A percentile compares a stretch with the other conserved stretches of the same genome.
Evolutionary conservation across 92 coral and sea anemone genomes (phyloP).

Genomic region (Plumapathes pennacea): DNA sequence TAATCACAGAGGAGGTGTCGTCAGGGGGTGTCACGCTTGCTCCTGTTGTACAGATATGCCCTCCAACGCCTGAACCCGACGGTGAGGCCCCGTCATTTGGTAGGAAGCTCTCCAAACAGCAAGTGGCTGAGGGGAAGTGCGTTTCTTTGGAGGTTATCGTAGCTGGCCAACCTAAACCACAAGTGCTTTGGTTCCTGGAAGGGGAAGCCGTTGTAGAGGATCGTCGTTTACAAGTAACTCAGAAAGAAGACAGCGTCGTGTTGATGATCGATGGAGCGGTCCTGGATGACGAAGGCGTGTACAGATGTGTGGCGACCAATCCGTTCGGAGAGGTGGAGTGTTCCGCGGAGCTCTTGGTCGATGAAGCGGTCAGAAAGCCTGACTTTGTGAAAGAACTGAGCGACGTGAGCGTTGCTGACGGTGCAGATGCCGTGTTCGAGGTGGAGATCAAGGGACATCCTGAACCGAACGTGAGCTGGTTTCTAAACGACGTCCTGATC

Average conservation of each 20-base stretch:
- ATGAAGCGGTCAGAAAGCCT: constrained; percentile 66
- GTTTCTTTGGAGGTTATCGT: constrained; percentile 77
- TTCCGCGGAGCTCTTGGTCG: constrained; percentile 72
- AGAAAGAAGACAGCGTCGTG: constrained; percentile 49
- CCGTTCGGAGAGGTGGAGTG: constrained; percentile 60
- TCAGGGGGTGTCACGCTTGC: constrained; percentile 32
- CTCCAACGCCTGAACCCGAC: constrained; percentile 20
- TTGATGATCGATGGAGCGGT: constrained; percentile 63
- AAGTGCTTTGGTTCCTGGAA: constrained; percentile 77
- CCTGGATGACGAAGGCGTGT: constrained; percentile 84
- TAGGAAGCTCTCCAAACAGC: constrained; percentile 46
- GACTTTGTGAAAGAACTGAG: constrained; percentile 61
- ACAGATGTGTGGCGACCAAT: constrained; percentile 77
- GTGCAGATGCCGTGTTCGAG: constrained; percentile 61
- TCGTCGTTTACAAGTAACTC: constrained; percentile 43
- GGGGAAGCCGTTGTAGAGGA: constrained; percentile 71
- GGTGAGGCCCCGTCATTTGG: constrained; percentile 69
- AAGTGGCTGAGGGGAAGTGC: constrained; percentile 65
- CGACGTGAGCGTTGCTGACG: constrained; percentile 49
- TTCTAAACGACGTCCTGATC: constrained; percentile 61
- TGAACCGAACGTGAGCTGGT: constrained; percentile 80
- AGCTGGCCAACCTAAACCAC: constrained; percentile 72
- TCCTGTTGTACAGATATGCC: constrained; percentile 20
- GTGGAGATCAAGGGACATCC: constrained; percentile 79
- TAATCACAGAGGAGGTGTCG: constrained; percentile 55